Evolutionary conservation across 2,888 invertebrate species (phyloP).

Genomic region (Anthophora plumipes): DNA sequence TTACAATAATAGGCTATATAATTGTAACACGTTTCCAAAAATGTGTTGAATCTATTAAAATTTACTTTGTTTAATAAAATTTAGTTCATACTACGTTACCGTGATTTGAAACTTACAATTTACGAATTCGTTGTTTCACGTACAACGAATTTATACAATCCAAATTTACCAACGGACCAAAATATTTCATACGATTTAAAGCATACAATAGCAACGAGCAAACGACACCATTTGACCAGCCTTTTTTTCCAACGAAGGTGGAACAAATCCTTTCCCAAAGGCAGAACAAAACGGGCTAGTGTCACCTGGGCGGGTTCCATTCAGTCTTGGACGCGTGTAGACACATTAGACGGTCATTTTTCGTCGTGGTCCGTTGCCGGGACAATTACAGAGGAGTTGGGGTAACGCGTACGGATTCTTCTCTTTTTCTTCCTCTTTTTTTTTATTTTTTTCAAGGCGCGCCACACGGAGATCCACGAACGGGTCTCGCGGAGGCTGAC

Average conservation of each 20-base stretch:
- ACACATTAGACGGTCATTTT: constrained; percentile 56
- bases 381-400: constrained; percentile 42
- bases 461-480: constrained; percentile 45
- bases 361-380: constrained; percentile 29
- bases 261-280: constrained; percentile 3
- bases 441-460: constrained; percentile 38
- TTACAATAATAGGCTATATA: too few relatives aligned
- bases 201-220: not conserved
- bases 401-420: constrained; percentile 33
- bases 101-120: too few relatives aligned
- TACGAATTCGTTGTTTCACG: too few relatives aligned
- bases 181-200: not conserved
- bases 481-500: constrained; percentile 70
- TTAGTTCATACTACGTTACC: too few relatives aligned
- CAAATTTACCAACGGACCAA: too few relatives aligned
- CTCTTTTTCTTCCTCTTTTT: too few relatives aligned
- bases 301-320: constrained; percentile 14
- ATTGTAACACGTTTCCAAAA: too few relatives aligned
- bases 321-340: constrained; percentile 42
- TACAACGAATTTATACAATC: too few relatives aligned
- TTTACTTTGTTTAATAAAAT: too few relatives aligned
- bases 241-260: not conserved
- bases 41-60: too few relatives aligned
- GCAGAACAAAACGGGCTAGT: constrained; percentile 14
- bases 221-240: too few relatives aligned